Percentiles rank a stretch among this genome's conserved stretches.
These are phyloP conservation scores for Sebastes dallii DNA, from an alignment of 2,797 vertebrate genomes.

Conservation along the genomic window DNA sequence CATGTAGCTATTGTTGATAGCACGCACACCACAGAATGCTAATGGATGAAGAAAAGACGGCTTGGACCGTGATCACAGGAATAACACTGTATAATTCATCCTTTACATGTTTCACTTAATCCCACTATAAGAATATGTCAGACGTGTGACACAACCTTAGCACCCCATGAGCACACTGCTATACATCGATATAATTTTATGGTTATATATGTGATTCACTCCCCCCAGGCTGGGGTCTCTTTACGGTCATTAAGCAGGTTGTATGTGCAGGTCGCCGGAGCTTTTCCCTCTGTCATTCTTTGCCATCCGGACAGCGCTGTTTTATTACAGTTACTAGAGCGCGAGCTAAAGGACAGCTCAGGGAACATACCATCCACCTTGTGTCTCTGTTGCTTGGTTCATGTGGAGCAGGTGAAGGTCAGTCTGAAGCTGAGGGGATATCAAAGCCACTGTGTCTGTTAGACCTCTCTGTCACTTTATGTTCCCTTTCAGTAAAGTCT, in stretches of 20 bases:
- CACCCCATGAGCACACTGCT: conserved; percentile 9
- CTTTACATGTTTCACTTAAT: conserved; percentile 10
- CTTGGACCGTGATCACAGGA: not conserved
- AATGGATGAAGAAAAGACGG: not conserved
- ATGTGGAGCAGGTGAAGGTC: conserved; percentile 81
- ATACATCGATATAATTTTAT: conserved; percentile 47
- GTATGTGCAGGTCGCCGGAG: conserved; percentile 62
- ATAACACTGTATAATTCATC: conserved; percentile 6
- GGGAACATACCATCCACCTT: conserved; percentile 75
- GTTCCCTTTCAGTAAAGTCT: conserved; percentile 58
- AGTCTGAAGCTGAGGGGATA: conserved; percentile 77
- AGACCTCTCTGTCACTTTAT: conserved; percentile 71
- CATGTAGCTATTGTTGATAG: not conserved
- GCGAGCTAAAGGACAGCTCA: conserved; percentile 72
- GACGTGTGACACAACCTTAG: conserved; percentile 4
- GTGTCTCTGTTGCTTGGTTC: conserved; percentile 70
- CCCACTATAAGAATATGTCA: conserved; percentile 5
- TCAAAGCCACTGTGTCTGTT: conserved; percentile 75
- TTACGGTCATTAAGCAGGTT: conserved; percentile 69
- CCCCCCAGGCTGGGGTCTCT: conserved; percentile 40
- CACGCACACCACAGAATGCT: not conserved
- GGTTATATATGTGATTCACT: conserved; percentile 49
- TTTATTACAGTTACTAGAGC: conserved; percentile 80
- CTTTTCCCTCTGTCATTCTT: conserved; percentile 68
- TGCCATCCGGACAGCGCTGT: conserved; percentile 67